Conservation (phyloP, 2,113 vertebrate species). For the Xenopus laevis region DNA sequence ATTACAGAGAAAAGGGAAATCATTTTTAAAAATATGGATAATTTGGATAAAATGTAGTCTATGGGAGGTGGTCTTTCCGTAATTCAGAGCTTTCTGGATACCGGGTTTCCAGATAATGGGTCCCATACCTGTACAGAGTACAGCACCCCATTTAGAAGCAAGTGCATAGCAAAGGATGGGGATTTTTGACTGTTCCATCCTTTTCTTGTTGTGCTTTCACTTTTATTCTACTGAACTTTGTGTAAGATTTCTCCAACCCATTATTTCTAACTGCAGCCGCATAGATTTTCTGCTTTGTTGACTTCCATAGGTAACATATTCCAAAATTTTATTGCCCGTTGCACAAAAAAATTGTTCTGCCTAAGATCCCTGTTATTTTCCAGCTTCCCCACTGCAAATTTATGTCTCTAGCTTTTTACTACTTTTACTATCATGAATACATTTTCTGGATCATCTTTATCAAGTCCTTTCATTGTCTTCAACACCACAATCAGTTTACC, state of each 20-base stretch:
- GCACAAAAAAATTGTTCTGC: constrained; percentile 30
- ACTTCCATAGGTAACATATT: constrained; percentile 38
- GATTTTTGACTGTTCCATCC: background rate
- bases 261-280: constrained; percentile 11
- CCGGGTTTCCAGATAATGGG: too few relatives aligned
- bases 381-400: constrained; percentile 31
- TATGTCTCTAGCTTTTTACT: constrained; percentile 26
- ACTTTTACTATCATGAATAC: constrained; percentile 32
- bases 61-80: too few relatives aligned
- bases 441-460: constrained; percentile 37
- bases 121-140: too few relatives aligned
- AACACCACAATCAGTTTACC: constrained; percentile 24
- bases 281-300: constrained; percentile 24
- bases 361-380: constrained; percentile 16
- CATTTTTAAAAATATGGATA: too few relatives aligned
- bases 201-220: background rate
- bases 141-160: too few relatives aligned
- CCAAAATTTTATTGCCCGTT: constrained; percentile 30
- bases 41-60: too few relatives aligned
- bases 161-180: too few relatives aligned
- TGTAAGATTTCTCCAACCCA: background rate
- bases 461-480: constrained; percentile 18
- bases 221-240: background rate
- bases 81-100: too few relatives aligned
- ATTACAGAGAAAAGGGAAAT: too few relatives aligned